These are phyloP conservation scores for Pinna nobilis DNA, from an alignment of 1,140 invertebrate species.

Conservation along the genomic window DNA sequence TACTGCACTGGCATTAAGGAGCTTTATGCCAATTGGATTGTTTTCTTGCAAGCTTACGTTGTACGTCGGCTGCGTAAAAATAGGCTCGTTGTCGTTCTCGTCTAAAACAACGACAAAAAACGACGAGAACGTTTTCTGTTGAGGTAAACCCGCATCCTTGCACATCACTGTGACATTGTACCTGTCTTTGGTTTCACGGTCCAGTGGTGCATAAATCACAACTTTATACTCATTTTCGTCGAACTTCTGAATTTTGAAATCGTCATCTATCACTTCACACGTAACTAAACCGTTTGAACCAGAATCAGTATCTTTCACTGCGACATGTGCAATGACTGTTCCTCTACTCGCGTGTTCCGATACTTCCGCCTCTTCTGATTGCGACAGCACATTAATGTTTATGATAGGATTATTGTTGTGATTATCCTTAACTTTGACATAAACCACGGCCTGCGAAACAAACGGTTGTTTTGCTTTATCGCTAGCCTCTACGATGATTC, in stretches of 20 bases:
- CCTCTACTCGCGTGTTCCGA: slow-evolving; percentile 62
- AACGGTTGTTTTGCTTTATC: slow-evolving; percentile 48
- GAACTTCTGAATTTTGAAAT: slow-evolving; percentile 57
- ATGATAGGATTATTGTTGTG: slow-evolving; percentile 66
- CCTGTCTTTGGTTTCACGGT: slow-evolving; percentile 83
- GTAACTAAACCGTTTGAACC: slow-evolving; percentile 61
- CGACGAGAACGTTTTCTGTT: slow-evolving; percentile 83
- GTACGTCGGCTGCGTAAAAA: slow-evolving; percentile 77
- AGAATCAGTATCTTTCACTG: slow-evolving; percentile 60
- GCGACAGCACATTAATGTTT: slow-evolving; percentile 54
- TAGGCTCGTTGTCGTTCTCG: slow-evolving; percentile 92
- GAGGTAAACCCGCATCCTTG: slow-evolving; percentile 85
- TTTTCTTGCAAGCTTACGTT: slow-evolving; percentile 51
- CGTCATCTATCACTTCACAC: slow-evolving; percentile 47
- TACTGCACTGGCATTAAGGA: slow-evolving; percentile 36
- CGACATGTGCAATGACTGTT: slow-evolving; percentile 60
- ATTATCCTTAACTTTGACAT: slow-evolving; percentile 60
- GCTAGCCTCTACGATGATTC: slow-evolving; percentile 49
- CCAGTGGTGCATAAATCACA: slow-evolving; percentile 78
- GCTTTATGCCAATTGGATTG: slow-evolving; percentile 40
- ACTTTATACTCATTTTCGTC: slow-evolving; percentile 56
- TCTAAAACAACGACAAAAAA: slow-evolving; percentile 89
- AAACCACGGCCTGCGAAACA: slow-evolving; percentile 48
- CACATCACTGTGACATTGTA: slow-evolving; percentile 88
- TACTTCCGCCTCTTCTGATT: slow-evolving; percentile 46